Evolutionary conservation across 1,140 invertebrate species (phyloP).

Genomic region (Platyscapa corneri): DNA sequence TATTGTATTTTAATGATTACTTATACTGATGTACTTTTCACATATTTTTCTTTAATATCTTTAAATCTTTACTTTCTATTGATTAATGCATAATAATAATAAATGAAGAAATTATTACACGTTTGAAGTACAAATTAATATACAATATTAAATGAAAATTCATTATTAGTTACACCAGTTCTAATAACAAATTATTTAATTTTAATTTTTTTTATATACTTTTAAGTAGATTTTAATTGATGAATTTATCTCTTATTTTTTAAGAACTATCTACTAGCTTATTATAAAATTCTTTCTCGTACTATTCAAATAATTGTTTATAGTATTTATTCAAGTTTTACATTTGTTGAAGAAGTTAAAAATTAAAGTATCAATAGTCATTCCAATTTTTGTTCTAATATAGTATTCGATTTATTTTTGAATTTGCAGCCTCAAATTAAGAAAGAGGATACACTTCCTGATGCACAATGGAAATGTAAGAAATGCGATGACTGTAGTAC

Average conservation of each 20-base stretch:
- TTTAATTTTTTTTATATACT: no score
- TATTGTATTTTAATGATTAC: no score
- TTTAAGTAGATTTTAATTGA: not conserved
- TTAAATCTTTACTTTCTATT: no score
- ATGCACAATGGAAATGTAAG: conserved; percentile 79
- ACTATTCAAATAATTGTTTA: not conserved
- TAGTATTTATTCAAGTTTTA: not conserved
- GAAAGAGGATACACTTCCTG: conserved; percentile 69
- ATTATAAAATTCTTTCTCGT: not conserved
- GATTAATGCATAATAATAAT: no score
- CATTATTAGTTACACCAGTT: not conserved
- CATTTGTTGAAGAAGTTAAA: not conserved
- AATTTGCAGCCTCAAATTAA: conserved; percentile 70
- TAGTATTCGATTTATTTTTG: not conserved
- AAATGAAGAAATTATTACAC: no score
- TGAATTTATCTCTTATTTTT: not conserved
- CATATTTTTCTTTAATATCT: no score
- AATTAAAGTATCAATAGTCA: not conserved
- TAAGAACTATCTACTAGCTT: not conserved
- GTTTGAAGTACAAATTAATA: not conserved
- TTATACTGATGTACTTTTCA: not conserved
- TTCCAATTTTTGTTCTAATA: not conserved
- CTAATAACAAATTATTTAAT: not conserved
- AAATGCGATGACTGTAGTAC: conserved; percentile 73
- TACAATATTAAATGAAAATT: not conserved